A percentile compares a stretch with the other conserved stretches of the same genome.
Conservation (phyloP, 2,113 vertebrate genomes). For the Ailurus styani region DNA sequence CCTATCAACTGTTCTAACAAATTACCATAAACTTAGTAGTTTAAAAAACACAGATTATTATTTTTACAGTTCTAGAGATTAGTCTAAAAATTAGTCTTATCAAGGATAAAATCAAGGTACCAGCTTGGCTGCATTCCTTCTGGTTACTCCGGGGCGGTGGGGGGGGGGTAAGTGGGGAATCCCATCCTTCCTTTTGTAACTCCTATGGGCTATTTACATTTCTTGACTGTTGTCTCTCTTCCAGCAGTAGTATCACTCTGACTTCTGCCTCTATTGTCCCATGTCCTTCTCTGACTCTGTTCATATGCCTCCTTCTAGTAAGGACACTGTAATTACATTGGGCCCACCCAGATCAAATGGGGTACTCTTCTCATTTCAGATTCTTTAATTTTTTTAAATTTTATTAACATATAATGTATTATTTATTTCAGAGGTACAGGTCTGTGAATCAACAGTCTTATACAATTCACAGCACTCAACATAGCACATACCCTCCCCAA, state of each 20-base stretch:
- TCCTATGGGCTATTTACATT: no score
- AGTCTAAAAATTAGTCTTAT: not conserved
- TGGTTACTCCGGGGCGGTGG: no score
- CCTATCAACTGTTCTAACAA: not conserved
- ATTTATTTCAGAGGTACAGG: no score
- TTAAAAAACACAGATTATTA: not conserved
- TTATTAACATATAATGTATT: no score
- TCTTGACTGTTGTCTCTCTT: not conserved
- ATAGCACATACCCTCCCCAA: no score
- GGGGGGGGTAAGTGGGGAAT: not conserved
- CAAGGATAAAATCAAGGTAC: not conserved
- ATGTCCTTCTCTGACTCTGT: not conserved
- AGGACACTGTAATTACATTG: not conserved
- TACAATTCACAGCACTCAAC: no score
- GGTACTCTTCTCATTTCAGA: not conserved
- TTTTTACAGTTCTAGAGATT: not conserved
- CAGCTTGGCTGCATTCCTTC: not conserved
- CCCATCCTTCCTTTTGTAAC: not conserved
- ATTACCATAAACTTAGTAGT: not conserved
- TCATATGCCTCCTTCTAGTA: not conserved
- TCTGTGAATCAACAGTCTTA: no score
- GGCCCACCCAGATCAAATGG: accelerated
- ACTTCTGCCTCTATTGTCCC: not conserved
- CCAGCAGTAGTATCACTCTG: not conserved
- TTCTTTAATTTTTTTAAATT: no score